These are phyloP conservation scores for Acronicta psi DNA, from an alignment of 2,888 invertebrate genomes.

Conservation along the genomic window DNA sequence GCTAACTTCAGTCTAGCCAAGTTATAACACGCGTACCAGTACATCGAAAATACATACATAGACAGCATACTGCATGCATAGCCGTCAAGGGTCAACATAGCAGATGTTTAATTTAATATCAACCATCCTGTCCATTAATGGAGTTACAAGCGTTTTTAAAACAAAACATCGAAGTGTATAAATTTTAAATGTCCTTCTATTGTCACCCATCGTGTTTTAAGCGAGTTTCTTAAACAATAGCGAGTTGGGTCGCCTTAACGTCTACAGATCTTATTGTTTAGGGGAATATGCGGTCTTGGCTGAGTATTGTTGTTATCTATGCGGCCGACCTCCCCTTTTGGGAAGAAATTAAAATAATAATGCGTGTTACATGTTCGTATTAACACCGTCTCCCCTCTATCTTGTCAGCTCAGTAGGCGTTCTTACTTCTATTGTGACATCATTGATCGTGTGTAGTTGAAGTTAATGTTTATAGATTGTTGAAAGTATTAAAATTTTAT, in stretches of 20 bases:
- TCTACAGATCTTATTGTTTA: constrained; percentile 67
- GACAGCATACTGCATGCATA: too few relatives aligned
- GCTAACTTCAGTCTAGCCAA: too few relatives aligned
- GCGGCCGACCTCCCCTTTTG: constrained; percentile 52
- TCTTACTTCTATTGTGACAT: constrained; percentile 31
- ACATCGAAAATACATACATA: too few relatives aligned
- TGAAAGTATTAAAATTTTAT: background rate
- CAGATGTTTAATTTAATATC: background rate
- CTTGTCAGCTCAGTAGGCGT: constrained; percentile 35
- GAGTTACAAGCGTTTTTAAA: constrained; percentile 40
- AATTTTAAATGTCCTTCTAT: constrained; percentile 55
- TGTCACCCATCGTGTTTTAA: constrained; percentile 56
- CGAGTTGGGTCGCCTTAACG: constrained; percentile 63
- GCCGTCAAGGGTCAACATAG: too few relatives aligned
- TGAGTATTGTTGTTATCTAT: constrained; percentile 65
- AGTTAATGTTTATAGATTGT: constrained; percentile 1
- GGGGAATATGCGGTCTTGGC: constrained; percentile 60
- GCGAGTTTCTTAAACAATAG: constrained; percentile 63
- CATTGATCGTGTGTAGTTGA: constrained; percentile 5
- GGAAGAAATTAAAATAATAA: constrained; percentile 63
- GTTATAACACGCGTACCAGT: too few relatives aligned
- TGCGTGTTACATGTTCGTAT: constrained; percentile 50
- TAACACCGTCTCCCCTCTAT: constrained; percentile 46
- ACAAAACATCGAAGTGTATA: constrained; percentile 52
- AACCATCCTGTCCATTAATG: constrained; percentile 26